Percentiles rank a stretch among this genome's conserved stretches.
phyloP scores from a whole-genome alignment of 2,888 invertebrate genomes.

The Latrodectus hesperus region DNA sequence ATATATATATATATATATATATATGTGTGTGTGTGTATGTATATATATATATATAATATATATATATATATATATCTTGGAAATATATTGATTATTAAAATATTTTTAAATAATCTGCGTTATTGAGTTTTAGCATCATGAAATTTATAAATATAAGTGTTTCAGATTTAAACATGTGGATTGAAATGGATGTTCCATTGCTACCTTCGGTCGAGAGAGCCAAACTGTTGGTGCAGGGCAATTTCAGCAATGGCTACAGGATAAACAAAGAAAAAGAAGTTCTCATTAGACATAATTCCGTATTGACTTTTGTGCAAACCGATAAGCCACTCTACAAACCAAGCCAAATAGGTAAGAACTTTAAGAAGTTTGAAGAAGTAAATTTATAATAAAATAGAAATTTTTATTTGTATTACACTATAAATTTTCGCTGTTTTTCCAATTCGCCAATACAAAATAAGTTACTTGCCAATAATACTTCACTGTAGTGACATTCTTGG shows the following conservation, averaged over 20 bases:
- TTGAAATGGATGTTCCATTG: conserved; percentile 45
- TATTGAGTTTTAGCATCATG: background rate
- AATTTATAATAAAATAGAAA: no score
- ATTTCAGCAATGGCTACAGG: conserved; percentile 37
- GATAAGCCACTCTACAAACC: conserved; percentile 76
- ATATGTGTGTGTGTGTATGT: no score
- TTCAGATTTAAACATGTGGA: conserved; percentile 59
- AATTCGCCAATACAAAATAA: no score
- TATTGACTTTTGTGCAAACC: conserved; percentile 75
- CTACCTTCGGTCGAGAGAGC: conserved; percentile 14
- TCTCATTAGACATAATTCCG: conserved; percentile 75
- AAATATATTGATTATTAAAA: no score
- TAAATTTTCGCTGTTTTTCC: no score
- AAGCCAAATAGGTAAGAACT: conserved; percentile 75
- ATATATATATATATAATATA: no score
- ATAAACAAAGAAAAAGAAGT: conserved; percentile 76
- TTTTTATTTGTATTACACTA: no score
- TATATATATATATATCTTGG: no score
- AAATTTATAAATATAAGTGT: background rate
- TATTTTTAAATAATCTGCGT: background rate
- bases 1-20: no score
- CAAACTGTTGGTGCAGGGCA: conserved; percentile 35
- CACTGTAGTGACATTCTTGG: no score
- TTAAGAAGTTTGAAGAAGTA: no score
- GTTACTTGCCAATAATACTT: no score